Conservation (phyloP, 2,888 invertebrate species). For the Eristalis arbustorum region DNA sequence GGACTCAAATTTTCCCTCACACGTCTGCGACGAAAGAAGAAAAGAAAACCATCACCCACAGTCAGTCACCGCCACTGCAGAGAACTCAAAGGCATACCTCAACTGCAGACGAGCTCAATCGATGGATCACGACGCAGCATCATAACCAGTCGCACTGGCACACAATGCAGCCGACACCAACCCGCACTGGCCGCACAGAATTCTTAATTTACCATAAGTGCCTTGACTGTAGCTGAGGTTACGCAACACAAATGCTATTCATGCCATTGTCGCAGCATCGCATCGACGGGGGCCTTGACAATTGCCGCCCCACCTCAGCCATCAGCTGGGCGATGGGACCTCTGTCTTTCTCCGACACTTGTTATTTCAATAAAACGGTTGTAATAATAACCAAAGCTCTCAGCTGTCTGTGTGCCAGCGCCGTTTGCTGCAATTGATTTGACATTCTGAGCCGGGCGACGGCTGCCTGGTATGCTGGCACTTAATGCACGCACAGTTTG, state of each 20-base stretch:
- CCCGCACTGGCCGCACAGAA: neutral
- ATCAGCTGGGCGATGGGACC: neutral
- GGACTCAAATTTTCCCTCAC: too few species aligned
- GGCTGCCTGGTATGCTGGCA: neutral
- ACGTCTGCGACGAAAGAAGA: too few species aligned
- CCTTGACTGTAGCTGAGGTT: neutral
- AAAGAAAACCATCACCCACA: neutral
- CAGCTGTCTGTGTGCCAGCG: conserved; percentile 9
- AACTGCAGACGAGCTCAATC: neutral
- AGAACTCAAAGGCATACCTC: neutral
- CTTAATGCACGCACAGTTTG: neutral
- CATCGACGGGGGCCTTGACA: conserved; percentile 2
- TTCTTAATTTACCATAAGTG: conserved; percentile 5
- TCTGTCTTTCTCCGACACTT: neutral
- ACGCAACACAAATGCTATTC: neutral
- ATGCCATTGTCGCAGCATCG: neutral
- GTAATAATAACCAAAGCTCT: conserved; percentile 22
- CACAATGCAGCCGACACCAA: neutral
- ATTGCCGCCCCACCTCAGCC: neutral
- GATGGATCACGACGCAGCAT: neutral
- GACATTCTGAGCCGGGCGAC: conserved; percentile 55
- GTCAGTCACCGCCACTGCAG: neutral
- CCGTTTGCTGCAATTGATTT: conserved; percentile 49
- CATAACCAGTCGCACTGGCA: neutral
- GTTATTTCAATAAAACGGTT: conserved; percentile 19